These are phyloP conservation scores for Dasyprocta punctata DNA, from an alignment of 2,113 vertebrate species.

Conservation along the genomic window DNA sequence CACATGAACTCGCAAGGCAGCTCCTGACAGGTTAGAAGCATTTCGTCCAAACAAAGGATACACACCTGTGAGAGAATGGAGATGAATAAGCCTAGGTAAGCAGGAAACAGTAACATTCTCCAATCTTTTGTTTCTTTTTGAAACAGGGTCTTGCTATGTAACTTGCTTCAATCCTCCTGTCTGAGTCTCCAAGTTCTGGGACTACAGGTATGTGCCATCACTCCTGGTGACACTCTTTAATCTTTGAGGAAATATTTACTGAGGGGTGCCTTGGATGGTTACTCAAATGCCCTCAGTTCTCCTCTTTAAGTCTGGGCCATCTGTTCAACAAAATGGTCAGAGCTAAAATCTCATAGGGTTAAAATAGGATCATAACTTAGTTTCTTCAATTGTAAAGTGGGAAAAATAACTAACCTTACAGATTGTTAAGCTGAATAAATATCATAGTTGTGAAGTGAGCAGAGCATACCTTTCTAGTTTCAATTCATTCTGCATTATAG, in stretches of 20 bases:
- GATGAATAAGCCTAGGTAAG: background rate
- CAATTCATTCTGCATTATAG: background rate
- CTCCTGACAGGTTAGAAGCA: constrained; percentile 91
- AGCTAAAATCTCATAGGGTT: background rate
- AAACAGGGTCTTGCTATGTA: background rate
- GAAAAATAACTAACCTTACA: constrained; percentile 6
- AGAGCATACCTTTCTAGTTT: background rate
- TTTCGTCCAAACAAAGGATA: constrained; percentile 94
- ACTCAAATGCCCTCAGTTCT: background rate
- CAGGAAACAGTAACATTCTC: background rate
- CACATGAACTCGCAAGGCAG: constrained; percentile 93
- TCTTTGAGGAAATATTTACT: background rate
- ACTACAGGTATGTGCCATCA: background rate
- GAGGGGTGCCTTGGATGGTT: background rate
- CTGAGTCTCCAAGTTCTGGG: background rate
- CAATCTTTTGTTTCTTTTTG: background rate
- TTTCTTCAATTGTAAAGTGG: background rate
- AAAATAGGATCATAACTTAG: background rate
- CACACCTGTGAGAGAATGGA: constrained; percentile 88
- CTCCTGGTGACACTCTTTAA: background rate
- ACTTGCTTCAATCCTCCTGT: background rate
- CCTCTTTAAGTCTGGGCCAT: background rate
- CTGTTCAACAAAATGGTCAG: background rate
- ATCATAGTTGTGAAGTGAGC: background rate
- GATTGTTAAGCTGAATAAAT: background rate